Evolutionary conservation across 2,113 vertebrate species (phyloP).

Genomic region (Hippopotamus amphibius): DNA sequence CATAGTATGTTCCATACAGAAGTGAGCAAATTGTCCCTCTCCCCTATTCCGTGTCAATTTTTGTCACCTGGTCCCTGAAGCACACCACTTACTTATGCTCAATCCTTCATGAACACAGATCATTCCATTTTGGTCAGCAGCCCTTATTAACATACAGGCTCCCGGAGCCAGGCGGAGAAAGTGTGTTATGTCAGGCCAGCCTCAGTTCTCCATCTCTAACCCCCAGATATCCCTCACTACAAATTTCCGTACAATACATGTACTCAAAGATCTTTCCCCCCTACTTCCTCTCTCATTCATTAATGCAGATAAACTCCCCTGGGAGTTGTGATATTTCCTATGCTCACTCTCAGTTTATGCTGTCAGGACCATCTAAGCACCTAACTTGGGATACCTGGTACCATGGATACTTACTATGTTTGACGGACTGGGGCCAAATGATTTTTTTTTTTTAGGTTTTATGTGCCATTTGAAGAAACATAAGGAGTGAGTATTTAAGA

Average conservation of each 20-base stretch:
- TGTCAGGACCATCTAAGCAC: background rate
- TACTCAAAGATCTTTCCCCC: background rate
- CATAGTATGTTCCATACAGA: background rate
- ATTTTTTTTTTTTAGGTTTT: background rate
- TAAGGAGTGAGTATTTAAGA: background rate
- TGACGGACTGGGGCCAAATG: background rate
- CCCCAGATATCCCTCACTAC: background rate
- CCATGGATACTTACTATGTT: background rate
- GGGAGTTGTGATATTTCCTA: background rate
- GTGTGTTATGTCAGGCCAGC: background rate
- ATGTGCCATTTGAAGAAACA: background rate
- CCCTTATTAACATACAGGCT: background rate
- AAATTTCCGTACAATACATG: background rate
- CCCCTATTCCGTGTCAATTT: background rate
- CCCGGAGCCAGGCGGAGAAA: background rate
- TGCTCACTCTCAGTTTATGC: background rate
- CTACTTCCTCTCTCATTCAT: background rate
- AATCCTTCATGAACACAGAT: background rate
- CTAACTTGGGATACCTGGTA: background rate
- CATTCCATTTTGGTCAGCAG: background rate
- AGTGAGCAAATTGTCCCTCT: background rate
- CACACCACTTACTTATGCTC: background rate
- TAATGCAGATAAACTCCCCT: background rate
- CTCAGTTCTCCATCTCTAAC: background rate
- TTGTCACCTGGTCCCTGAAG: background rate